Evolutionary conservation across 2,797 vertebrate species (phyloP).

Genomic region (Knipowitschia caucasica): DNA sequence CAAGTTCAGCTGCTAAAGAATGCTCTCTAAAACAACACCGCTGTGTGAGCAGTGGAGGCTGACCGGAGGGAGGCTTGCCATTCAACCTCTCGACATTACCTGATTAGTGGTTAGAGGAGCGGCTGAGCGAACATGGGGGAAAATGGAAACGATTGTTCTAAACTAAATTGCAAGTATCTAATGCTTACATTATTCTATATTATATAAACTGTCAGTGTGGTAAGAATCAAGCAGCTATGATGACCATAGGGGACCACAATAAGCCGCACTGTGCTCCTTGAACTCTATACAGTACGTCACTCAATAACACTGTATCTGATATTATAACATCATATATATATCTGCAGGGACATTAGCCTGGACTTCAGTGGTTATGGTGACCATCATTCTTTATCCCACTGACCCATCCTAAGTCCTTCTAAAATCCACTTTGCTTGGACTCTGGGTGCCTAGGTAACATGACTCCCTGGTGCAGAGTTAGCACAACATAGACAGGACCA

Average conservation of each 20-base stretch:
- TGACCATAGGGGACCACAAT: neutral
- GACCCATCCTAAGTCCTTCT: conserved; percentile 35
- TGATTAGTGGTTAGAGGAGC: conserved; percentile 75
- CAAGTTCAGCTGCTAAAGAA: conserved; percentile 92
- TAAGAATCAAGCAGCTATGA: too few species aligned
- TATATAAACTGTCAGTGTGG: neutral
- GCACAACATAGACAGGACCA: conserved; percentile 52
- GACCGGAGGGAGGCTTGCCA: conserved; percentile 69
- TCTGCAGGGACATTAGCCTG: conserved; percentile 40
- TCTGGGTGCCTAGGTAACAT: conserved; percentile 45
- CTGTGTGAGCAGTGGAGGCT: conserved; percentile 80
- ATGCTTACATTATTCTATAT: neutral
- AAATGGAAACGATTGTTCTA: conserved; percentile 51
- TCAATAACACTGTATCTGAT: conserved; percentile 12
- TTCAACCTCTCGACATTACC: conserved; percentile 81
- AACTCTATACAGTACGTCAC: too few species aligned
- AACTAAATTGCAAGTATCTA: neutral
- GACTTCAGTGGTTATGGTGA: conserved; percentile 36
- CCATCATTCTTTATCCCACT: conserved; percentile 51
- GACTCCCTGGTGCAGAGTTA: conserved; percentile 54
- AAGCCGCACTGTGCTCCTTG: neutral
- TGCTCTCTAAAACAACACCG: conserved; percentile 88
- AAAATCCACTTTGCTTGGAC: conserved; percentile 48
- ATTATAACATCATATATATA: conserved; percentile 6
- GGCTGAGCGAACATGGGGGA: conserved; percentile 46